Evolutionary conservation across 1,140 invertebrate species (phyloP), one percentile per base, ranked within the genome.

Genomic region (Monochamus saltuarius): DNA sequence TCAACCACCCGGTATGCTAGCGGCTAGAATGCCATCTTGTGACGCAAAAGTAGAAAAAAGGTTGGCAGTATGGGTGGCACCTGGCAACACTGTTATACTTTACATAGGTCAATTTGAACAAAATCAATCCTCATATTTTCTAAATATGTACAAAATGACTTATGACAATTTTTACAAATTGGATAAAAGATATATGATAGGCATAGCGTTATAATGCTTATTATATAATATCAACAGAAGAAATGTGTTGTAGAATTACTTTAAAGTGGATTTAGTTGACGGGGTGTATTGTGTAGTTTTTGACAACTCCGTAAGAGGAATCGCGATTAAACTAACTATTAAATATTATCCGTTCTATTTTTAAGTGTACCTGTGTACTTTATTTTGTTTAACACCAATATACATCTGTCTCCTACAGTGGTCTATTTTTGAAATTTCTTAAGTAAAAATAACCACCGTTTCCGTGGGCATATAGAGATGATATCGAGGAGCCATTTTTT

Each of bases 251-350:
- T 61, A 11, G 68, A 61, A 36, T 56, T 72, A 72, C 54, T 42
- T 70, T 29, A 66, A 69, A 67, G 65, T 73, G 67, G 69, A 68
- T 73, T 67, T 65, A 46, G 62, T 29, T 61, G 70, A 61, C 71
- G 68, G 71, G 71, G 71, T 73, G 71, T 73, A 73, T 69, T 65
- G 62, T 69, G 68, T 75, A 75, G 72, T 75, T 73, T 74, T 71
- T 72, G 60, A 53, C 61, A 62, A 65, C 66, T 64, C 71, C 72
- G 73, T 71, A 65, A 73, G 70, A 73, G 70, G 50, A 68, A 61
- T 58, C 62, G 65, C 64, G 66, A 69, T 64, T 56, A 69, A 64
- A 70, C 68, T 47, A 53, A 40, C 55, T 56, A 61, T 60, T 67
- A 73, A 72, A 71, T 65, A 67, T 68, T 59, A 62, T 49, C 62